Percentiles rank a stretch among this genome's conserved stretches.
These are phyloP conservation scores for Rhyacophila brunnea DNA, from an alignment of 1,140 invertebrate species.

Conservation along the genomic window DNA sequence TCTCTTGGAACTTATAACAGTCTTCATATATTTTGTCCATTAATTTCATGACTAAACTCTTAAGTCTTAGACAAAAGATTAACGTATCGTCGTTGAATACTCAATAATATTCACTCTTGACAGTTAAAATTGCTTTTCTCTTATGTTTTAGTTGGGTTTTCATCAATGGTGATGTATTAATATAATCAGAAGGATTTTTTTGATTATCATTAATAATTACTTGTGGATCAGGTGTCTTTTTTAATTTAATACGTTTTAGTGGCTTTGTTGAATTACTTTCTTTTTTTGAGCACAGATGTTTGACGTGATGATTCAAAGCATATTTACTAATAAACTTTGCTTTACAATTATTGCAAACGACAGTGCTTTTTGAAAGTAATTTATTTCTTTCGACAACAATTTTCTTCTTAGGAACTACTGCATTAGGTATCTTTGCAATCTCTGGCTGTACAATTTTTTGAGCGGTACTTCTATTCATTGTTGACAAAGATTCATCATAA, in stretches of 20 bases:
- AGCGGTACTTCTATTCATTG: neutral
- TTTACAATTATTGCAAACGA: conserved; percentile 9
- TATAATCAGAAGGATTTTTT: no score
- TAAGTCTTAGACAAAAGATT: no score
- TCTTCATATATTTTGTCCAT: no score
- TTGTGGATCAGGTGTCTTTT: no score
- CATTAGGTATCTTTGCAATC: neutral
- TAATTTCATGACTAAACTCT: no score
- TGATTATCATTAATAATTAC: no score
- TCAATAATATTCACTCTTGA: neutral
- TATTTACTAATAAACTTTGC: conserved; percentile 19
- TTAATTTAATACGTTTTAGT: no score
- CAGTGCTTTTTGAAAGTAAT: conserved; percentile 6
- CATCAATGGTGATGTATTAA: no score
- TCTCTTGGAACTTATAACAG: no score
- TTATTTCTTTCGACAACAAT: neutral
- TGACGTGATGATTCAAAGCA: conserved; percentile 17
- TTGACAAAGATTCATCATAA: conserved; percentile 5
- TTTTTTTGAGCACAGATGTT: conserved; percentile 13
- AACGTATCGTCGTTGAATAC: no score
- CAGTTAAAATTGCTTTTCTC: neutral
- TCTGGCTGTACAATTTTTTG: neutral
- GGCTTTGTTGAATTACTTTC: neutral
- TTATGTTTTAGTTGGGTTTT: neutral
- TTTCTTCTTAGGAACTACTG: no score